Base-by-base conservation (phyloP, 2,888 invertebrate species). In the Cheilosia vulpina region DNA sequence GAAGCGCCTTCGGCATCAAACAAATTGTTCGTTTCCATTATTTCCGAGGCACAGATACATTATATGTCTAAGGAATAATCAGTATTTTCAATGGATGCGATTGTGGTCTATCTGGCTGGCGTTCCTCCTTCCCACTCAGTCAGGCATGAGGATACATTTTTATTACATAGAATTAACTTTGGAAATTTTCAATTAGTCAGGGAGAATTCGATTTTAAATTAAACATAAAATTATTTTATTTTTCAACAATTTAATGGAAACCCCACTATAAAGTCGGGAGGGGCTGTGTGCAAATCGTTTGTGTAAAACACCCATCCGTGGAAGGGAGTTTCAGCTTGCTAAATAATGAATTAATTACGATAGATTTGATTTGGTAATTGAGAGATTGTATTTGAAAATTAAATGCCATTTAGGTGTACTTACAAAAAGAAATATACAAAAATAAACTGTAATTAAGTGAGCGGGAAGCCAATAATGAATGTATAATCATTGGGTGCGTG, bases 151-250 rank as follows among this genome's bases (percentile, higher is more conserved):
- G 31, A 47, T 63, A 11, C 19, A 63, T 63, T 50, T 50, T 21
- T 63, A 53, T 53, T 63, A 63, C 47, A 47, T 47, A 19, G 47
- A 63, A 63, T 63, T 63, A 47, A 63, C 63, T 63, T 63, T 63
- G 63, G 34, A 63, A 50, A 31, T 63, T 47, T 63, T 47, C 47
- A 50, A 47, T 47, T 63, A 63, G 31, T 19, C 27, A 17, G 24
- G 62, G 45, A 27, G 47, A 47, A 31, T 1, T 6, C 9, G 1
- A 19, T 47, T 47, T 47, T 19, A 19, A 17, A 31, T 62, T 31
- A 17, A 47, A 31, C 27, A 47, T 63, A 63, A 47, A 47, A 9
- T 27, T 7, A 9, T 53, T 21, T 24, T 27, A 24, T 21, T 38
- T 13, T 38, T 13, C 4, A 38, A 38, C 11, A 38, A 38, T 13